Conservation (phyloP, 2,113 vertebrate species). For the mouse (Mus musculus) region DNA sequence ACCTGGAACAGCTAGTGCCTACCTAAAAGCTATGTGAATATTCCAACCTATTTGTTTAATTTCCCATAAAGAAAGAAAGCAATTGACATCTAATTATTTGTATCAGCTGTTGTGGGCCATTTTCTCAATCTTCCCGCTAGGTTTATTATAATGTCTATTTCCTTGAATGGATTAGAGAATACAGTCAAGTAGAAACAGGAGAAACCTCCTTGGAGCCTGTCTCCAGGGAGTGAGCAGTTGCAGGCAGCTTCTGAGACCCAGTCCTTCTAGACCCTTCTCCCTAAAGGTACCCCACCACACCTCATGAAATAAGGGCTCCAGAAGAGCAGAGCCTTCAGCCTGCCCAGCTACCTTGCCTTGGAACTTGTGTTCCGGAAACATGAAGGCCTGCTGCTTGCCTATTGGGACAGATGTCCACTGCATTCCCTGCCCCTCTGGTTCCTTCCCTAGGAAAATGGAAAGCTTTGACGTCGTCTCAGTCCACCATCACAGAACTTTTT, state of each 20-base stretch:
- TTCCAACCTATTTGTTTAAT: conserved; percentile 46
- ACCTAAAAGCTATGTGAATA: conserved; percentile 7
- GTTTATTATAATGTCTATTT: background rate
- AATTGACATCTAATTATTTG: conserved; percentile 47
- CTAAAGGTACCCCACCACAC: fast-evolving
- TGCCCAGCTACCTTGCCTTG: fast-evolving
- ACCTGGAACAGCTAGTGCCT: background rate
- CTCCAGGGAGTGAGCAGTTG: background rate
- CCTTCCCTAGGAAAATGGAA: background rate
- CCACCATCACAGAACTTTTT: background rate
- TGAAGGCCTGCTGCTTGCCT: background rate
- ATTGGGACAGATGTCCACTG: background rate
- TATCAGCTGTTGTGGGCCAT: conserved; percentile 12
- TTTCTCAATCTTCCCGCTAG: background rate
- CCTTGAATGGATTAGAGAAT: background rate
- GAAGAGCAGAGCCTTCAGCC: background rate
- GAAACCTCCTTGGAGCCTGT: background rate
- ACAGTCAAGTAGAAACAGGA: background rate
- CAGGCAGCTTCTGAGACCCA: too few species aligned
- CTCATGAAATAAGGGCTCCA: too few species aligned
- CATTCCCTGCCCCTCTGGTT: background rate
- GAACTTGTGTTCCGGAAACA: background rate
- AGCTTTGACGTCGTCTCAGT: background rate
- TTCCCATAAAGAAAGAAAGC: conserved; percentile 17
- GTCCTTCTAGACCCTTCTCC: background rate